phyloP scores from a whole-genome alignment of 2,797 vertebrate genomes.

The Scomberomorus guttatus region DNA sequence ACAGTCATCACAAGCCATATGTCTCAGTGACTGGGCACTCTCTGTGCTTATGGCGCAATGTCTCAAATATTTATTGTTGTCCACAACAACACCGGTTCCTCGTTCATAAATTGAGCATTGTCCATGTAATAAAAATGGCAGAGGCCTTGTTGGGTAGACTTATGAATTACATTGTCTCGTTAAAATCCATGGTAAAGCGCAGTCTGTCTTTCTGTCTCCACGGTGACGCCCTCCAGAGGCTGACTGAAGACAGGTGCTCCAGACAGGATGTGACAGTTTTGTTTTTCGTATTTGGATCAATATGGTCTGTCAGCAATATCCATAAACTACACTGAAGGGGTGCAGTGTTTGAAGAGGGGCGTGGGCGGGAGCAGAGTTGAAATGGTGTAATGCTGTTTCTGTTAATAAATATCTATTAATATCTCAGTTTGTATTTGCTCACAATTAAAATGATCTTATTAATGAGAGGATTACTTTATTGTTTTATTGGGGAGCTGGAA shows the following conservation, averaged over 20 bases:
- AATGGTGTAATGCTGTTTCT: not conserved
- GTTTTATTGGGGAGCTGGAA: not conserved
- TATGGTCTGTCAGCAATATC: not conserved
- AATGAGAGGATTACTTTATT: no score
- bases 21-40: conserved; percentile 33
- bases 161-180: conserved; percentile 19
- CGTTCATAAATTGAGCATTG: conserved; percentile 36
- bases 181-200: conserved; percentile 15
- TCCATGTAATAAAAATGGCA: conserved; percentile 36
- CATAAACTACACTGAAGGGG: not conserved
- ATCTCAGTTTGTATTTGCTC: no score
- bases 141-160: conserved; percentile 35
- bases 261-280: conserved; percentile 17
- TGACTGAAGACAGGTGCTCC: conserved; percentile 36
- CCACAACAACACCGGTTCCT: conserved; percentile 33
- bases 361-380: not conserved
- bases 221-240: conserved; percentile 21
- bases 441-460: no score
- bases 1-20: conserved; percentile 43
- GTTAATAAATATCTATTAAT: conserved; percentile 10
- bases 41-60: conserved; percentile 16
- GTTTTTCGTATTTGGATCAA: conserved; percentile 13
- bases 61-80: conserved; percentile 49
- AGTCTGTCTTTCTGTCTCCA: conserved; percentile 38
- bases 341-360: not conserved